A percentile compares a stretch with the other conserved stretches of the same genome.
Evolutionary conservation across 1,140 invertebrate genomes (phyloP).

Genomic region (Scaptomyza pallida): DNA sequence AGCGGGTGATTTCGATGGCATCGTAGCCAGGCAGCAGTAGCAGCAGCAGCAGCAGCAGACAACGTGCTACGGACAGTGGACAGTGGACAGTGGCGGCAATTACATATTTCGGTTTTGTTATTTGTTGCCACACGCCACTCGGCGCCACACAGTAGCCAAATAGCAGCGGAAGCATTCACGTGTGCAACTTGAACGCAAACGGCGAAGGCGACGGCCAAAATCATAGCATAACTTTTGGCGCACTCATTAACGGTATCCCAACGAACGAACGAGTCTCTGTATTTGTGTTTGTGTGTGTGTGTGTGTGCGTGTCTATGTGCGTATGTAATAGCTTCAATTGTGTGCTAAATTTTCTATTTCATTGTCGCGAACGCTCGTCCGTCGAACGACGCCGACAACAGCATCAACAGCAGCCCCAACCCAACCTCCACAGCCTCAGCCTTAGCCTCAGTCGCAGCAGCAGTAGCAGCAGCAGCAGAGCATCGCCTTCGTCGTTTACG

Average conservation of each 20-base stretch:
- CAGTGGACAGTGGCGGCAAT: no score
- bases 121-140: no score
- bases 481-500: constrained; percentile 33
- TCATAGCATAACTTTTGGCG: constrained; percentile 59
- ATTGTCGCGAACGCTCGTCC: constrained; percentile 61
- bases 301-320: constrained; percentile 23
- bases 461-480: constrained; percentile 14
- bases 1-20: constrained; percentile 27
- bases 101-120: no score
- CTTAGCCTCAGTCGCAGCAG: background rate
- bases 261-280: background rate
- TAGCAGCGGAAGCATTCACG: constrained; percentile 18
- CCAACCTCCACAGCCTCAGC: no score
- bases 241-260: constrained; percentile 33
- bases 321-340: constrained; percentile 70
- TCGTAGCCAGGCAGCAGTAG: constrained; percentile 15
- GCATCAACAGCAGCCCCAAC: no score
- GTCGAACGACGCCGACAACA: constrained; percentile 30
- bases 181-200: background rate
- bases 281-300: constrained; percentile 1
- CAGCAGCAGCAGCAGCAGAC: constrained; percentile 11
- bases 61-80: background rate
- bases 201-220: constrained; percentile 26
- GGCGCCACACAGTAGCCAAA: constrained; percentile 10
- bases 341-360: constrained; percentile 77